Conservation (phyloP, 1,140 invertebrate species). For the Episyrphus balteatus region DNA sequence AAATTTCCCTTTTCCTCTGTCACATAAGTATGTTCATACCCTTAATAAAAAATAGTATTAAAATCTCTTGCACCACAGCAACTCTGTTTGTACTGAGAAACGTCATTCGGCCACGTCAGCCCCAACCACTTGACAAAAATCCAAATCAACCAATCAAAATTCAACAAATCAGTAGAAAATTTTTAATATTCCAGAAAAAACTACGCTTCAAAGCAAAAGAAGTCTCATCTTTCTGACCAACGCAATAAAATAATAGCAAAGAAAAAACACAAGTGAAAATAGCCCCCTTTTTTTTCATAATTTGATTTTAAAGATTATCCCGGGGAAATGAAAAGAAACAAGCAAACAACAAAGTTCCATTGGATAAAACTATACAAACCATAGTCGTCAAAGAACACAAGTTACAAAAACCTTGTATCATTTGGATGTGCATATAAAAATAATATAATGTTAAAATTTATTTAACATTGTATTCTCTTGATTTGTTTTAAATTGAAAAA, state of each 20-base stretch:
- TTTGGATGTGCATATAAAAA: background rate
- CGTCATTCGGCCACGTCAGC: background rate
- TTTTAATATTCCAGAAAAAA: background rate
- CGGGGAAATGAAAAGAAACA: background rate
- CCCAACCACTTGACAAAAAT: background rate
- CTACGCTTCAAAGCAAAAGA: too few relatives aligned
- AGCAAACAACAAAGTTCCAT: too few relatives aligned
- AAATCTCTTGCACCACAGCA: too few relatives aligned
- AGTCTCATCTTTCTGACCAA: too few relatives aligned
- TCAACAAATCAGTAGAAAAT: conserved; percentile 1
- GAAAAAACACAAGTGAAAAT: conserved; percentile 1
- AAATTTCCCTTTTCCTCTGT: too few relatives aligned
- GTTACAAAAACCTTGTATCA: background rate
- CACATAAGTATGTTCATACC: too few relatives aligned
- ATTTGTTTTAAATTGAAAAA: background rate
- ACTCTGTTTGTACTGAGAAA: too few relatives aligned
- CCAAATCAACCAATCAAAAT: conserved; percentile 2
- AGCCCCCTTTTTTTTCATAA: background rate
- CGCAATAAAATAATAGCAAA: background rate
- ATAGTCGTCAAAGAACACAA: background rate
- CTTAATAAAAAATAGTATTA: too few relatives aligned
- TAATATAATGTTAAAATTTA: background rate
- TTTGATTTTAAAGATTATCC: background rate
- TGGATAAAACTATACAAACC: too few relatives aligned
- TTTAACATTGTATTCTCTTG: background rate